Evolutionary conservation across 2,113 vertebrate species (phyloP).

Genomic region (Callospermophilus lateralis): DNA sequence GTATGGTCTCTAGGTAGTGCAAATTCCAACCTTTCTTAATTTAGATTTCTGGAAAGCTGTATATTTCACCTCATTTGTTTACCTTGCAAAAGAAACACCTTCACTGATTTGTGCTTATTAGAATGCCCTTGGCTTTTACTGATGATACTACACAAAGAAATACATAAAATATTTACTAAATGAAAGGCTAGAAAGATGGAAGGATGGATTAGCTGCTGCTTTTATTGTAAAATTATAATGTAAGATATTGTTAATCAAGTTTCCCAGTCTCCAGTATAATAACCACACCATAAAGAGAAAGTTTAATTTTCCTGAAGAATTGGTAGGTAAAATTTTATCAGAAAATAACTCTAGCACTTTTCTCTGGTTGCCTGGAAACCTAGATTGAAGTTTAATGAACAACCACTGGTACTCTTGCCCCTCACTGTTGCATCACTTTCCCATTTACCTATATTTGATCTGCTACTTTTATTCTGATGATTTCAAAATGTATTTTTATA

Average conservation of each 20-base stretch:
- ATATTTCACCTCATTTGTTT: background rate
- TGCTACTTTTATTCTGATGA: background rate
- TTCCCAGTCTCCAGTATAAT: background rate
- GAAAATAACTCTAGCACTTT: background rate
- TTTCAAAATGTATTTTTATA: background rate
- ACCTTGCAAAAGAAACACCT: background rate
- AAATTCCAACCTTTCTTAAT: background rate
- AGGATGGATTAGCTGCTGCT: background rate
- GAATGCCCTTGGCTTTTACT: background rate
- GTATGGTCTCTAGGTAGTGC: background rate
- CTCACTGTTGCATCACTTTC: background rate
- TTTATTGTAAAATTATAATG: background rate
- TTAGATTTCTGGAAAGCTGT: background rate
- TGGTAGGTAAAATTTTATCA: background rate
- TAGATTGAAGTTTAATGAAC: background rate
- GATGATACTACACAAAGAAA: background rate
- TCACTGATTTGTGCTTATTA: background rate
- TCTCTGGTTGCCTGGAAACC: background rate
- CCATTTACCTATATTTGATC: background rate
- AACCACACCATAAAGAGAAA: background rate
- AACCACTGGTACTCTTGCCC: background rate
- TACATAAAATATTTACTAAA: conserved; percentile 27
- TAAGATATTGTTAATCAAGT: background rate
- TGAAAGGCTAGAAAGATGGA: background rate
- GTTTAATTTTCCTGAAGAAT: background rate